phyloP scores from a whole-genome alignment of 2,888 invertebrate genomes.

The Cactoblastis cactorum region DNA sequence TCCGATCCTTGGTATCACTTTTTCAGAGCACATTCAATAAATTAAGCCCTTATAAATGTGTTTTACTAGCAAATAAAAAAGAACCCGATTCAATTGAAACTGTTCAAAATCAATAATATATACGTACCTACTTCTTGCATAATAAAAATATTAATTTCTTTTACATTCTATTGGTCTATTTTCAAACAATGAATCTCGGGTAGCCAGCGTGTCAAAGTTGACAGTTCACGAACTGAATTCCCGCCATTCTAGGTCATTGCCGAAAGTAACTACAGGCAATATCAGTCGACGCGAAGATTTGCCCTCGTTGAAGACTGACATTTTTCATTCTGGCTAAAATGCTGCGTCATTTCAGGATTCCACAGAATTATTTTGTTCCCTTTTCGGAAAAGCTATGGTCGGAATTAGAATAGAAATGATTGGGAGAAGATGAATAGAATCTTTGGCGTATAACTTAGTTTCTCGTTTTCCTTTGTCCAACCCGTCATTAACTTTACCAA shows the following conservation, averaged over 20 bases:
- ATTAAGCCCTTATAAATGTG: too few species aligned
- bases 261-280: conserved; percentile 7
- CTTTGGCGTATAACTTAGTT: too few species aligned
- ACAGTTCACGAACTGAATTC: not conserved
- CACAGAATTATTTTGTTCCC: not conserved
- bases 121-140: not conserved
- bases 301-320: not conserved
- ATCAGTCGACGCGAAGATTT: not conserved
- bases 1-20: too few species aligned
- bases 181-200: not conserved
- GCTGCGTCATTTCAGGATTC: not conserved
- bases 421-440: not conserved
- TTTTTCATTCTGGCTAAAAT: conserved; percentile 1
- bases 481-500: too few species aligned
- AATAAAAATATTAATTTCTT: too few species aligned
- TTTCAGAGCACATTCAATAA: too few species aligned
- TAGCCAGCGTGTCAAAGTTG: not conserved
- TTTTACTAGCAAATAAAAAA: too few species aligned
- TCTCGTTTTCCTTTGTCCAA: too few species aligned
- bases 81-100: too few species aligned
- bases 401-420: not conserved
- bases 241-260: conserved; percentile 8
- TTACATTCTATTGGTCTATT: too few species aligned
- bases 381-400: not conserved
- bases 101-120: too few species aligned